These are phyloP conservation scores for Aradophagus sp. DNA, from an alignment of 1,140 invertebrate species.

Conservation along the genomic window DNA sequence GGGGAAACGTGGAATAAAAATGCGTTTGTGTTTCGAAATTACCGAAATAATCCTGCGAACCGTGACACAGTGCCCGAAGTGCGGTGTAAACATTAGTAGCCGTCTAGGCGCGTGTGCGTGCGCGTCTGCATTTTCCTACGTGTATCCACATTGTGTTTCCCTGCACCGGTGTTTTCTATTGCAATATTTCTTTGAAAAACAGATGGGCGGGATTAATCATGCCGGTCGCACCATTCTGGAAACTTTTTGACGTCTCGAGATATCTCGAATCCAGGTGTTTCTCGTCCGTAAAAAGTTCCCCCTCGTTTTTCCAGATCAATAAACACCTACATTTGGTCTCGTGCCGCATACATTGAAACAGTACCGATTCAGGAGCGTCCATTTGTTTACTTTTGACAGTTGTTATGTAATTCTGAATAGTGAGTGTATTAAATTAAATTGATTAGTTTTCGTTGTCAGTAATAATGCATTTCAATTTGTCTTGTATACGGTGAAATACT, in stretches of 20 bases:
- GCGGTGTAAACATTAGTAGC: constrained; percentile 18
- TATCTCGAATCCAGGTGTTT: constrained; percentile 40
- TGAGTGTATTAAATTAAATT: too few relatives aligned
- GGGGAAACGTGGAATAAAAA: background rate
- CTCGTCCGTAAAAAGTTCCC: constrained; percentile 22
- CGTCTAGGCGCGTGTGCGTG: constrained; percentile 5
- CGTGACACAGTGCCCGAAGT: constrained; percentile 2
- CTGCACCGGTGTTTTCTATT: constrained; percentile 15
- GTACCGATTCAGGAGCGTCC: constrained; percentile 14
- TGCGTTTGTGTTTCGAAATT: constrained; percentile 17
- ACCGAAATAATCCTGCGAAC: constrained; percentile 2
- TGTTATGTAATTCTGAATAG: too few relatives aligned
- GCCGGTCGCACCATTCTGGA: constrained; percentile 11
- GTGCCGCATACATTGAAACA: constrained; percentile 33
- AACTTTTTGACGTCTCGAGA: constrained; percentile 11
- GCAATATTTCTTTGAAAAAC: constrained; percentile 29
- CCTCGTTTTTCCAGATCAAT: constrained; percentile 42
- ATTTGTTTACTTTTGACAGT: constrained; percentile 25
- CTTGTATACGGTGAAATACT: too few relatives aligned
- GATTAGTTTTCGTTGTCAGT: too few relatives aligned
- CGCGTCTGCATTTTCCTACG: constrained; percentile 29
- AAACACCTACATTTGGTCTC: constrained; percentile 38
- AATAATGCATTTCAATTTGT: too few relatives aligned
- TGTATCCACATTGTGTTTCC: too few relatives aligned
- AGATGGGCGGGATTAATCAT: constrained; percentile 40